These are phyloP conservation scores for Panagrolaimus sp. DNA, from an alignment of 1,140 invertebrate species.

Conservation along the genomic window DNA sequence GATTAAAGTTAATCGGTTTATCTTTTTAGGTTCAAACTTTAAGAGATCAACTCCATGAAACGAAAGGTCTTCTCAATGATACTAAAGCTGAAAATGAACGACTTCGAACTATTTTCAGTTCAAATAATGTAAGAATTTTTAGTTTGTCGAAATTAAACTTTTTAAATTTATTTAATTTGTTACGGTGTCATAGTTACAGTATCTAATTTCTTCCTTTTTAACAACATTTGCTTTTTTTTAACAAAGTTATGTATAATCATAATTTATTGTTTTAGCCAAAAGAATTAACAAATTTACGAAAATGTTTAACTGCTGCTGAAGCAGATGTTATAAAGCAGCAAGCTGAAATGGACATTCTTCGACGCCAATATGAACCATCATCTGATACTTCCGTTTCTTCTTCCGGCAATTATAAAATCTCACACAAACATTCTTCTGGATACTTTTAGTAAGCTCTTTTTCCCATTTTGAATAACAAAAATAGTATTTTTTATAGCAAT, in stretches of 20 bases:
- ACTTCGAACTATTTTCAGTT: slow-evolving; percentile 24
- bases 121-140: too few species aligned
- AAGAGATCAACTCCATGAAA: slow-evolving; percentile 46
- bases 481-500: slow-evolving; percentile 23
- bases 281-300: slow-evolving; percentile 34
- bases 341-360: slow-evolving; percentile 42
- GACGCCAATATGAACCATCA: slow-evolving; percentile 25
- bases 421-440: too few species aligned
- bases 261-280: background rate
- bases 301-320: slow-evolving; percentile 43
- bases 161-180: too few species aligned
- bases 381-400: slow-evolving; percentile 8
- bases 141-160: too few species aligned
- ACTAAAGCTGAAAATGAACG: slow-evolving; percentile 37
- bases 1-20: too few species aligned
- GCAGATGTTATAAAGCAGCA: slow-evolving; percentile 42
- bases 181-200: too few species aligned
- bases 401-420: slow-evolving; percentile 11
- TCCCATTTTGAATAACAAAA: background rate
- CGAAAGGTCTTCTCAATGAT: slow-evolving; percentile 39
- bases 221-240: too few species aligned
- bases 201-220: too few species aligned
- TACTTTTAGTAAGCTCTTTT: background rate
- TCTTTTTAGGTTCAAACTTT: slow-evolving; percentile 40
- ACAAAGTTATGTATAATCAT: too few species aligned